Conservation (phyloP, 2,113 vertebrate species). For the Stegostoma tigrinum region DNA sequence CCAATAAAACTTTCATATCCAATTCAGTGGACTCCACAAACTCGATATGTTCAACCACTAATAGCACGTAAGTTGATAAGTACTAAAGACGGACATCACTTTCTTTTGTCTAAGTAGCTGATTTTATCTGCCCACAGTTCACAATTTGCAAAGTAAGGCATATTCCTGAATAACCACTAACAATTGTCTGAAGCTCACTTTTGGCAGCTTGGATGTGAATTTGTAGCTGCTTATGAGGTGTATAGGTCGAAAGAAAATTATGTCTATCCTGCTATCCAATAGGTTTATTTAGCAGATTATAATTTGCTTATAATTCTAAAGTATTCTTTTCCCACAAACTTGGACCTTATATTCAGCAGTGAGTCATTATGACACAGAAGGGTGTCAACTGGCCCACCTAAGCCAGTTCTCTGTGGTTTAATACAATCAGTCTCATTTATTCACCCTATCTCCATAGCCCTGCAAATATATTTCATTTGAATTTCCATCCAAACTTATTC, state of each 20-base stretch:
- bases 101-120: neutral
- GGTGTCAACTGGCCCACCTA: neutral
- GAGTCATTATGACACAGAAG: neutral
- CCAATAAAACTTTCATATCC: conserved; percentile 50
- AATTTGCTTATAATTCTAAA: neutral
- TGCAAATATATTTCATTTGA: too few species aligned
- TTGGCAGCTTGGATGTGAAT: neutral
- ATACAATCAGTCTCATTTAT: neutral
- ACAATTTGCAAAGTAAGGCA: neutral
- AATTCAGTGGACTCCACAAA: conserved; percentile 41
- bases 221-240: neutral
- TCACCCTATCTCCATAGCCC: too few species aligned
- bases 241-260: neutral
- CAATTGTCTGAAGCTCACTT: neutral
- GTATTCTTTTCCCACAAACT: neutral
- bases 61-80: conserved; percentile 51
- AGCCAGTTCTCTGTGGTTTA: neutral
- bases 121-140: neutral
- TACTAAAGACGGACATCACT: neutral
- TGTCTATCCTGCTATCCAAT: neutral
- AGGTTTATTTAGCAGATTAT: neutral
- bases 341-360: neutral
- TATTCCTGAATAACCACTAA: neutral
- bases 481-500: too few species aligned
- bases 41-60: conserved; percentile 50